These are phyloP conservation scores for Drosophila nr. perissopoda DNA, from an alignment of 2,888 invertebrate species.

Conservation along the genomic window DNA sequence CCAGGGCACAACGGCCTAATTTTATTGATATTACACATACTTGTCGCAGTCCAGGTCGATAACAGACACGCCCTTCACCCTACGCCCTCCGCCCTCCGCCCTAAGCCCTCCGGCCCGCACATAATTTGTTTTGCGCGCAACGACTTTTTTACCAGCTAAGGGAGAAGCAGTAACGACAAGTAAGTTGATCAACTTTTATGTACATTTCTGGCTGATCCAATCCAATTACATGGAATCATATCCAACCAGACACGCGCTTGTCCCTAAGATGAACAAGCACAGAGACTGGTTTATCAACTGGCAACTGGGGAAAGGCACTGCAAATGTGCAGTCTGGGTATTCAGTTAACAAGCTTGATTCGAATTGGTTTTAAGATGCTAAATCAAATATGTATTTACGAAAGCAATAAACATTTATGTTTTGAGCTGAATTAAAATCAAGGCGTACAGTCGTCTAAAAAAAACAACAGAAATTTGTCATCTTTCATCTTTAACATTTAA, in stretches of 20 bases:
- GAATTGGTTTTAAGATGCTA: slow-evolving; percentile 14
- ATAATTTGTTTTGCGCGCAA: slow-evolving; percentile 62
- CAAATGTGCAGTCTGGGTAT: slow-evolving; percentile 17
- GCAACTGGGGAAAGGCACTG: background rate
- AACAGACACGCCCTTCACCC: slow-evolving; percentile 26
- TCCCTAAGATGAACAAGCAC: slow-evolving; percentile 7
- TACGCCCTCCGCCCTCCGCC: background rate
- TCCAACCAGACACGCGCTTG: slow-evolving; percentile 40
- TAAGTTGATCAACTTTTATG: slow-evolving; percentile 58
- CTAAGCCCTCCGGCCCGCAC: slow-evolving; percentile 29
- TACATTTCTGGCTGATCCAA: slow-evolving; percentile 37
- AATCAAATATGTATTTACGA: background rate
- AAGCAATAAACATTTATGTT: background rate
- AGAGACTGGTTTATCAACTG: background rate
- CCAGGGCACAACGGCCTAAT: slow-evolving; percentile 60
- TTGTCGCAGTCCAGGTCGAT: slow-evolving; percentile 63
- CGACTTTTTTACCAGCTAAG: slow-evolving; percentile 33
- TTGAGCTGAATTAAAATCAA: background rate
- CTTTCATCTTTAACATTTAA: background rate
- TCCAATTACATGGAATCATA: slow-evolving; percentile 54
- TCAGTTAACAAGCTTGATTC: slow-evolving; percentile 11
- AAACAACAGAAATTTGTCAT: background rate
- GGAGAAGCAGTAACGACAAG: slow-evolving; percentile 8
- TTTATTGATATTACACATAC: slow-evolving; percentile 79
- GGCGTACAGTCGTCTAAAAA: background rate